These are phyloP conservation scores for Cydia fagiglandana DNA, from an alignment of 1,140 invertebrate genomes.

Conservation along the genomic window DNA sequence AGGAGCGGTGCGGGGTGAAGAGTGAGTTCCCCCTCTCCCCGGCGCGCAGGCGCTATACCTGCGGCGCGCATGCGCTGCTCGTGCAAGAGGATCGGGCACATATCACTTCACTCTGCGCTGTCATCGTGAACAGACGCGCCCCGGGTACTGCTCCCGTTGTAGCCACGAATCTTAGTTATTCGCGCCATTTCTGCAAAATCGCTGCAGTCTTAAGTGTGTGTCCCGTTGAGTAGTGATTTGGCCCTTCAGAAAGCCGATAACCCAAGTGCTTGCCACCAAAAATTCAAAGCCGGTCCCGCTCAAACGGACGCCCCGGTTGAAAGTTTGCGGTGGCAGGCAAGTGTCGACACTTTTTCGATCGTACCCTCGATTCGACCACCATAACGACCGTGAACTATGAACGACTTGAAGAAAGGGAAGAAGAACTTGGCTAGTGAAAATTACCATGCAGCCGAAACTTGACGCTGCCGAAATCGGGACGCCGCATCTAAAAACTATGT, in stretches of 20 bases:
- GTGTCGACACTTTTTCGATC: no score
- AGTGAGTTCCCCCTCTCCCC: neutral
- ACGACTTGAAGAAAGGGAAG: no score
- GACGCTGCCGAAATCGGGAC: no score
- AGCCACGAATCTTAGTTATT: neutral
- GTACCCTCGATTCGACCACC: no score
- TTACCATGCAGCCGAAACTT: no score
- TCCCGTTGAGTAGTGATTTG: no score
- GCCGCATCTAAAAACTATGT: no score
- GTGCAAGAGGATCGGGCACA: neutral
- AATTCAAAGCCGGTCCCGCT: neutral
- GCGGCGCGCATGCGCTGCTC: neutral
- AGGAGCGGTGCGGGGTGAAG: neutral
- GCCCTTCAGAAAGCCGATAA: no score
- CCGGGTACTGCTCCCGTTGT: neutral
- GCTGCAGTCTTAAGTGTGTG: neutral
- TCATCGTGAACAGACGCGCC: neutral
- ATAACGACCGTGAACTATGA: no score
- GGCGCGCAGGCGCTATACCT: neutral
- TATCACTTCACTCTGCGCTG: neutral
- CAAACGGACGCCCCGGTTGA: conserved; percentile 2
- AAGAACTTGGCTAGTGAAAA: no score
- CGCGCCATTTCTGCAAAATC: neutral
- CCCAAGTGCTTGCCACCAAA: neutral
- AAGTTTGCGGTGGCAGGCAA: neutral